phyloP scores from a whole-genome alignment of 2,113 vertebrate species.

The Boulengerochromis microlepis region DNA sequence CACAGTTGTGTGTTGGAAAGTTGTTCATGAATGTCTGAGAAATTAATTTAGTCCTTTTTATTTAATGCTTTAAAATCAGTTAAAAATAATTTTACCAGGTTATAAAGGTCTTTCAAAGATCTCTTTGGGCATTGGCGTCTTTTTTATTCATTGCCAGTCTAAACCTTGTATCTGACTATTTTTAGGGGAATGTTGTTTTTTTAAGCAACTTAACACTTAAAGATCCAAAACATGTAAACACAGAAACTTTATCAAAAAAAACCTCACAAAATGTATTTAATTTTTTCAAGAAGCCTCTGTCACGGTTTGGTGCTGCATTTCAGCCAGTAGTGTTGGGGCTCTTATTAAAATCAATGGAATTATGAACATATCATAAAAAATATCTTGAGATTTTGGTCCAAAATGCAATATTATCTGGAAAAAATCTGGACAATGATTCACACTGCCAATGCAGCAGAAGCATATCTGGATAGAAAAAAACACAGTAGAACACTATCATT shows the following conservation, averaged over 20 bases:
- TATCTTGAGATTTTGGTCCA: not conserved
- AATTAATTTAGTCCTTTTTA: not conserved
- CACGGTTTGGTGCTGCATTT: not conserved
- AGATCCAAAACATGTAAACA: not conserved
- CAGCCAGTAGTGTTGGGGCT: not conserved
- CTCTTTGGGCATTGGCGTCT: not conserved
- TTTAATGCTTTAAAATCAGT: not conserved
- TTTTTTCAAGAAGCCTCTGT: not conserved
- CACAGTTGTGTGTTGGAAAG: not conserved
- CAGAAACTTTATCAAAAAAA: not conserved
- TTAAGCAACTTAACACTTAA: not conserved
- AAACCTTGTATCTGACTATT: not conserved
- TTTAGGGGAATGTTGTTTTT: not conserved
- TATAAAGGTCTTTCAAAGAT: not conserved
- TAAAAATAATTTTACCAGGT: not conserved
- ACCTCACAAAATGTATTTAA: not conserved
- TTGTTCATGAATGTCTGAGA: not conserved
- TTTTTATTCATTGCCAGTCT: not conserved
- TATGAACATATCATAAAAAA: not conserved
- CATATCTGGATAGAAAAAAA: not conserved
- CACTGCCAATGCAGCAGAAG: not conserved
- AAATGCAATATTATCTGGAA: not conserved
- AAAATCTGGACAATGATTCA: not conserved
- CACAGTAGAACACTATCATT: not conserved
- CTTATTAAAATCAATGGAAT: not conserved